Conservation (phyloP, 2,113 vertebrate species). For the Oryctolagus cuniculus region mOryCun1.1 NC_091450.1:40138501-40139000, state of each 20-base stretch:
- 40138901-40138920: not conserved
- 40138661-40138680: slow-evolving; percentile 9
- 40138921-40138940: not conserved
- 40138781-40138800: slow-evolving; percentile 12
- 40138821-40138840: slow-evolving; percentile 49
- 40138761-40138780: not conserved
- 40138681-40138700: not conserved
- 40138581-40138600: not conserved
- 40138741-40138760: not conserved
- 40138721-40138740: slow-evolving; percentile 37
- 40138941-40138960: not conserved
- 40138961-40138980: not conserved
- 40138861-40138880: slow-evolving; percentile 68
- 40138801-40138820: slow-evolving; percentile 69
- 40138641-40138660: not conserved
- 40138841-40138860: slow-evolving; percentile 61
- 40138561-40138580: too few species aligned
- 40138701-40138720: slow-evolving; percentile 64
- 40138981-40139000: too few species aligned
- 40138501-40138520: too few species aligned
- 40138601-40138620: too few species aligned
- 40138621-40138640: too few species aligned
- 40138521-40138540: too few species aligned
- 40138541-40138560: too few species aligned
- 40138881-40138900: not conserved